Conservation (phyloP, 35 echinoderm and acorn worm genomes). For the Ophioderma brevispina region DNA sequence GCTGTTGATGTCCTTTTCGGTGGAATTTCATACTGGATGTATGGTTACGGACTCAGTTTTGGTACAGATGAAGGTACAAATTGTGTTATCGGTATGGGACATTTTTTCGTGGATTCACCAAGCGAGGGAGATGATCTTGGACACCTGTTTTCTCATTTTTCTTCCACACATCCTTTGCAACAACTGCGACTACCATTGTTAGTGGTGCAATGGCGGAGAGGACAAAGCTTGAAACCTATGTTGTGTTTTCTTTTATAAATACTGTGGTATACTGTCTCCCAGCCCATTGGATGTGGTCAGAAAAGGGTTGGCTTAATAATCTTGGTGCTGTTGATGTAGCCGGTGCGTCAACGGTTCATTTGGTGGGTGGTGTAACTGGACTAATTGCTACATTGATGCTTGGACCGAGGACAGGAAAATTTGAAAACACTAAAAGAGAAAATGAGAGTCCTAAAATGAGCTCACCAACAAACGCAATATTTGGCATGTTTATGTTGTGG, state of each 20-base stretch:
- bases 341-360: constrained; percentile 63
- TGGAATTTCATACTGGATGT: constrained; percentile 79
- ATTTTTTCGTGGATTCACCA: constrained; percentile 62
- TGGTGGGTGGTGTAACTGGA: constrained; percentile 63
- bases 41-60: constrained; percentile 72
- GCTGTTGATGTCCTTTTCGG: constrained; percentile 80
- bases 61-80: constrained; percentile 22
- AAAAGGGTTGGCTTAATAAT: constrained; percentile 24
- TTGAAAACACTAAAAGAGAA: constrained; percentile 9
- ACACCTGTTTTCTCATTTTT: constrained; percentile 51
- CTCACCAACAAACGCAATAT: constrained; percentile 71
- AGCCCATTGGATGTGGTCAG: constrained; percentile 55
- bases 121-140: constrained; percentile 5
- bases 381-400: constrained; percentile 59
- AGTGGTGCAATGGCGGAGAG: constrained; percentile 74
- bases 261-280: constrained; percentile 65
- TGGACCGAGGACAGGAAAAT: constrained; percentile 40
- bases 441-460: constrained; percentile 32
- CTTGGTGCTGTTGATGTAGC: constrained; percentile 50
- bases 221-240: constrained; percentile 66
- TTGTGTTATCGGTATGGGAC: constrained; percentile 39
- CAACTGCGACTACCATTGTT: constrained; percentile 72
- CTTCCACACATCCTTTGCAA: constrained; percentile 70
- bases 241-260: constrained; percentile 65
- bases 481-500: constrained; percentile 86